These are phyloP conservation scores for Sterna hirundo DNA, from an alignment of 2,113 vertebrate genomes.

Conservation along the genomic window DNA sequence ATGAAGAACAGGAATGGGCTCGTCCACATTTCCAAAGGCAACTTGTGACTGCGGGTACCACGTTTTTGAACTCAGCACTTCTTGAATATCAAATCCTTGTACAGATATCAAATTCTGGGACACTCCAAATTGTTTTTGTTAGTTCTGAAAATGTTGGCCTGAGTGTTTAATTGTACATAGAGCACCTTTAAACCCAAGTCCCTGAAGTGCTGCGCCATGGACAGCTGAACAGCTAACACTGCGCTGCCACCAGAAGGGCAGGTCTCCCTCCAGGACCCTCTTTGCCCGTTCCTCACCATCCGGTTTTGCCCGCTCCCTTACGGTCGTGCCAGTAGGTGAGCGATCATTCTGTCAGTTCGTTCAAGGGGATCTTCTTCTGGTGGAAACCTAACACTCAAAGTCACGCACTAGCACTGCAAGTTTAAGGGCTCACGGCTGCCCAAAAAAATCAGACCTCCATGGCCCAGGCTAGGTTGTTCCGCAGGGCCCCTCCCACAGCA, in stretches of 20 bases:
- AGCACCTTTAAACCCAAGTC: not conserved
- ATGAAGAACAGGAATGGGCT: not conserved
- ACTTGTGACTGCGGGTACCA: not conserved
- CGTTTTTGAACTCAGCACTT: not conserved
- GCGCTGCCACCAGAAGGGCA: not conserved
- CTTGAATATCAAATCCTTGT: not conserved
- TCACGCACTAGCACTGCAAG: not conserved
- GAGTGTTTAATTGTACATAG: not conserved
- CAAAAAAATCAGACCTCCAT: not conserved
- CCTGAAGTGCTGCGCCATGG: not conserved
- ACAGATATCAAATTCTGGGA: not conserved
- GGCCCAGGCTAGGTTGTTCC: not conserved
- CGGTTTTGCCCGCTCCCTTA: not conserved
- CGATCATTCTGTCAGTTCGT: not conserved
- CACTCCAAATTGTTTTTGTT: not conserved
- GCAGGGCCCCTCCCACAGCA: not conserved
- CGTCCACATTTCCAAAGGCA: not conserved
- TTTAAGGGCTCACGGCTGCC: not conserved
- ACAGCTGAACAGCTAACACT: not conserved
- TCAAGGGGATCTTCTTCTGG: not conserved
- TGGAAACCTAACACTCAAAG: not conserved
- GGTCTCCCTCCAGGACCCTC: not conserved
- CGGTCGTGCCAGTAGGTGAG: fast-evolving
- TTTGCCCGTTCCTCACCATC: fast-evolving
- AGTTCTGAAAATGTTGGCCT: not conserved